Evolutionary conservation across 2,888 invertebrate species (phyloP), one percentile per base, ranked within the genome.

Genomic region (Gastrophysa polygoni): DNA sequence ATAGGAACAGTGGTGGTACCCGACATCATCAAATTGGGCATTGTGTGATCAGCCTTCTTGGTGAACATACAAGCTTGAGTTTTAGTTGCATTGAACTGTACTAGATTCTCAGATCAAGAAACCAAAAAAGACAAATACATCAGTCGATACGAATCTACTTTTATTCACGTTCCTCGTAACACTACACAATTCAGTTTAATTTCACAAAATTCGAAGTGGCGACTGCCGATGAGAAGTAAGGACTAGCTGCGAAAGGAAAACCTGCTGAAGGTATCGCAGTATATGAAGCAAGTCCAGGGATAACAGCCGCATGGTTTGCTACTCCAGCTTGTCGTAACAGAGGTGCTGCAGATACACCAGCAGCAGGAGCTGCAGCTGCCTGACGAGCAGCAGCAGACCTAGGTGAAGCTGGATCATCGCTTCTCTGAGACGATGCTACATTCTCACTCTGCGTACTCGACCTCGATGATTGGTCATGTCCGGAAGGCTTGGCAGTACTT

Each of bases 161-260:
- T 10, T 16, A 43, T 44, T 28, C 16, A 54, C 54, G 43, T 10
- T 21, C 6, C 17, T 16, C 1, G 0, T 1, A 16, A 38, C 14
- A 38, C 18, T 11, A 29, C 20, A 16, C 28, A 54, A 21, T 16
- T 17, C 10, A 54, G 8, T 1, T 18, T 4, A 24, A 54, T 16
- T 10, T 54, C 4, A 54, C 8, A 43, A 24, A 54, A 43, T 54
- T 54, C 1, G 54, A 54, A 14, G 54, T 54, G 21, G 54, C 7
- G 10, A 21, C 21, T 14, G 43, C 43, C 16, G 54, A 52, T 7
- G 52, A 20, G 20, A 38, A 52, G 38, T 38, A 52, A 21, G 52
- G 24, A 14, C 24, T 10, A 3, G 54, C 10, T 24, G 43, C 1
- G 11, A 43, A 4, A 2, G 38, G 38, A 14, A 38, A n/a, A 14